Conservation (phyloP, 2,113 vertebrate species). For the Indri indri region DNA sequence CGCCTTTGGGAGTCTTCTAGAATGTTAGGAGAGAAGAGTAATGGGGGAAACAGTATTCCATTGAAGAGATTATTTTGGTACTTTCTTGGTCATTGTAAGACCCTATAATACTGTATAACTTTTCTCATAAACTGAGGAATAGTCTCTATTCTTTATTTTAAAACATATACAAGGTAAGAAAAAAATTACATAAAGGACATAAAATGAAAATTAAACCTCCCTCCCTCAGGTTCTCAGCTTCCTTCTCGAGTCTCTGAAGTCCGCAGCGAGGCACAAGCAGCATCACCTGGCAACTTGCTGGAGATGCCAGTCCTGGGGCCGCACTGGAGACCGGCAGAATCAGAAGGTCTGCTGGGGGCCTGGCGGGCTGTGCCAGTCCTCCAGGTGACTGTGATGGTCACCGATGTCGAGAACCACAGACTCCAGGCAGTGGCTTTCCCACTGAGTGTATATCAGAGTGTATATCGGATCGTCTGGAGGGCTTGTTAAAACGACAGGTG, state of each 20-base stretch:
- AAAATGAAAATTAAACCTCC: background rate
- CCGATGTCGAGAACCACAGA: background rate
- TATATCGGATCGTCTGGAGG: background rate
- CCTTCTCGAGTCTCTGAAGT: too few species aligned
- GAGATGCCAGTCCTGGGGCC: background rate
- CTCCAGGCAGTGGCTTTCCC: background rate
- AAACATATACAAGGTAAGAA: background rate
- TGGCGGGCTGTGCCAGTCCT: background rate
- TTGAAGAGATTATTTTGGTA: background rate
- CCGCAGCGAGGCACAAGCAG: rapidly evolving
- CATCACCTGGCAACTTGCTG: background rate
- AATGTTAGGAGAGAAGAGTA: background rate
- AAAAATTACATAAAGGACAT: background rate
- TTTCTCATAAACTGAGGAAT: background rate
- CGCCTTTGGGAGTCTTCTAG: background rate
- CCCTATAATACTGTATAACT: background rate
- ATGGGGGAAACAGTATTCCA: background rate
- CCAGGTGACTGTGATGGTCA: background rate
- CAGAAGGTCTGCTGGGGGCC: background rate
- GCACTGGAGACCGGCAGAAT: background rate
- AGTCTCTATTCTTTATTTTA: background rate
- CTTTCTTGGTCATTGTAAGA: background rate
- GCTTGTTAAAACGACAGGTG: background rate
- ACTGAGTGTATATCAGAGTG: background rate
- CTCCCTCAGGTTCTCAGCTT: background rate